These are phyloP conservation scores for Sphecodes monilicornis DNA, from an alignment of 2,888 invertebrate genomes.

Conservation along the genomic window DNA sequence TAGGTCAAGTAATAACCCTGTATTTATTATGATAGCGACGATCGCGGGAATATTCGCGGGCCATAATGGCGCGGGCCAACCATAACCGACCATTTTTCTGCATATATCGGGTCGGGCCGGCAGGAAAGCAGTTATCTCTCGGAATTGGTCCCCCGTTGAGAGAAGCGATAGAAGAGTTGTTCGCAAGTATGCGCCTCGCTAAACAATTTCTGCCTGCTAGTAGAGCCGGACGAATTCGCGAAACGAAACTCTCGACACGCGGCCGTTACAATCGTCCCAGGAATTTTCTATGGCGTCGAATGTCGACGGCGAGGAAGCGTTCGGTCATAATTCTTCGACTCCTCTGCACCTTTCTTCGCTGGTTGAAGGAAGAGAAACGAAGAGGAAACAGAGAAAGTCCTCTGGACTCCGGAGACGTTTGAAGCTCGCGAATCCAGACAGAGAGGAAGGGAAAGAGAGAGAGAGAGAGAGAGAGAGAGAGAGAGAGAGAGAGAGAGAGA, in stretches of 20 bases:
- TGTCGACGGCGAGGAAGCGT: not conserved
- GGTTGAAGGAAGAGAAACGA: not conserved
- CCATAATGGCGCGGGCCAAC: not conserved
- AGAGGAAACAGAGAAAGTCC: not conserved
- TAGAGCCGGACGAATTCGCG: not conserved
- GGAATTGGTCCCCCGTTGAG: not conserved
- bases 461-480: not conserved
- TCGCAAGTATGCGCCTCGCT: not conserved
- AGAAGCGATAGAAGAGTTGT: not conserved
- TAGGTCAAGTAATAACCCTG: conserved; percentile 3
- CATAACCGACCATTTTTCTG: not conserved
- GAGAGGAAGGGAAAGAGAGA: not conserved
- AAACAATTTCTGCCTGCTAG: not conserved
- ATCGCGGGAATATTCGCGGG: not conserved
- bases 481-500: not conserved
- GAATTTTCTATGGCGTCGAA: conserved; percentile 3
- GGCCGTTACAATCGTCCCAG: conserved; percentile 26
- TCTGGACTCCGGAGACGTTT: not conserved
- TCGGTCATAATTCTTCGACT: conserved; percentile 43
- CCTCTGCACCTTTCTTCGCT: conserved; percentile 33
- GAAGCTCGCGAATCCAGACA: not conserved
- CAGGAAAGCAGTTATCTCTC: not conserved
- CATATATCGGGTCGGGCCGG: not conserved
- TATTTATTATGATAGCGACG: conserved; percentile 5
- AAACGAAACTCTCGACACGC: not conserved